Percentiles rank a stretch among this genome's conserved stretches.
phyloP scores from a whole-genome alignment of 1,140 invertebrate species.

The Paramacrobiotus metropolitanus region DNA sequence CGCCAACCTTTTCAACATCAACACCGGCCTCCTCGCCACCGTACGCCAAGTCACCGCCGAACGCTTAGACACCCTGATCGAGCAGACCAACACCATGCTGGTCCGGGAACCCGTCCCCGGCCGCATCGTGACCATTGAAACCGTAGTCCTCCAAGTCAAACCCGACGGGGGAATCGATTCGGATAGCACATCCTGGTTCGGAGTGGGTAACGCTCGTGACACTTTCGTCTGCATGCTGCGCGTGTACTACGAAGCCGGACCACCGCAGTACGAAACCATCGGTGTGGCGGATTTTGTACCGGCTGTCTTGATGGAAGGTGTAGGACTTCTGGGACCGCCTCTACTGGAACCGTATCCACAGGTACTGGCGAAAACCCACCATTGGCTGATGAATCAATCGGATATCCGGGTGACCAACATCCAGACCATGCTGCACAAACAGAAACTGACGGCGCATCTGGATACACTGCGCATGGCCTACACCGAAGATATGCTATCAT shows the following conservation, averaged over 20 bases:
- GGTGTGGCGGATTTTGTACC: conserved; percentile 1
- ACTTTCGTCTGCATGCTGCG: not conserved
- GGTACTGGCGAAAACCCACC: not conserved
- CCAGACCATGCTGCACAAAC: not conserved
- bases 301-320: not conserved
- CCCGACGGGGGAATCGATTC: not conserved
- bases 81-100: not conserved
- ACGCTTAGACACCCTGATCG: not conserved
- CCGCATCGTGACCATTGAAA: not conserved
- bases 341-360: not conserved
- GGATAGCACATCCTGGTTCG: not conserved
- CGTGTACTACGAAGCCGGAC: not conserved
- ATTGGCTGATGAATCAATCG: not conserved
- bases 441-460: not conserved
- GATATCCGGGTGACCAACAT: not conserved
- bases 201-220: not conserved
- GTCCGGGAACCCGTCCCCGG: not conserved
- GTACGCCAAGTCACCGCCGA: too few relatives aligned
- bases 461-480: not conserved
- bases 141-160: not conserved
- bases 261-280: not conserved
- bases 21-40: too few relatives aligned
- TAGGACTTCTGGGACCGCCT: not conserved
- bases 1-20: not conserved
- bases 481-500: not conserved